Percentiles rank a stretch among this genome's conserved stretches.
phyloP scores from a whole-genome alignment of 2,797 vertebrate species.

The Odontamblyopus rebecca region DNA sequence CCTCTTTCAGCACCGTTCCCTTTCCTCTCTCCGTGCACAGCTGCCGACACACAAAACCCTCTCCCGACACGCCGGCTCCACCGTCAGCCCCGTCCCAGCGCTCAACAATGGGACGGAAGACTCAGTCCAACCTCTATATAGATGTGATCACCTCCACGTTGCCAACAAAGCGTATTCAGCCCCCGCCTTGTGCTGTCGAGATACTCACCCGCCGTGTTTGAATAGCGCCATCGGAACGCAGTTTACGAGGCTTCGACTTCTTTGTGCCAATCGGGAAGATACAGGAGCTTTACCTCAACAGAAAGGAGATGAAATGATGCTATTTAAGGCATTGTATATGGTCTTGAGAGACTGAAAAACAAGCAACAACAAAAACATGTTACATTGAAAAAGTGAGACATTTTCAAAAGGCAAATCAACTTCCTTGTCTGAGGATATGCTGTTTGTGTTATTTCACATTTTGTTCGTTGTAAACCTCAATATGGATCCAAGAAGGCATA shows the following conservation, averaged over 20 bases:
- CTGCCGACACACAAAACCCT: conserved; percentile 33
- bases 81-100: conserved; percentile 23
- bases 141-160: conserved; percentile 29
- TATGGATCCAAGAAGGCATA: too few species aligned
- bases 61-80: conserved; percentile 26
- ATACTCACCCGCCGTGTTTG: conserved; percentile 32
- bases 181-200: conserved; percentile 14
- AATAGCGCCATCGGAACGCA: conserved; percentile 32
- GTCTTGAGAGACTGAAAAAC: conserved; percentile 20
- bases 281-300: conserved; percentile 22
- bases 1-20: conserved; percentile 11
- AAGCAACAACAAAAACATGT: conserved; percentile 3
- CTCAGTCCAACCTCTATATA: conserved; percentile 7
- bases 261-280: conserved; percentile 14
- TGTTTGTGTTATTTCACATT: too few species aligned
- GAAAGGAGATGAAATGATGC: conserved; percentile 21
- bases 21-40: conserved; percentile 20
- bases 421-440: neutral
- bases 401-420: conserved; percentile 34
- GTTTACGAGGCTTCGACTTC: conserved; percentile 31
- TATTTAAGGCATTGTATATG: conserved; percentile 26
- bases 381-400: conserved; percentile 15
- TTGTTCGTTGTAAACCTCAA: too few species aligned
- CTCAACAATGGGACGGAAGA: conserved; percentile 13
- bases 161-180: conserved; percentile 19